A percentile compares a stretch with the other conserved stretches of the same genome.
phyloP scores from a whole-genome alignment of 2,888 invertebrate species.

The Ophioninae sp. region DNA sequence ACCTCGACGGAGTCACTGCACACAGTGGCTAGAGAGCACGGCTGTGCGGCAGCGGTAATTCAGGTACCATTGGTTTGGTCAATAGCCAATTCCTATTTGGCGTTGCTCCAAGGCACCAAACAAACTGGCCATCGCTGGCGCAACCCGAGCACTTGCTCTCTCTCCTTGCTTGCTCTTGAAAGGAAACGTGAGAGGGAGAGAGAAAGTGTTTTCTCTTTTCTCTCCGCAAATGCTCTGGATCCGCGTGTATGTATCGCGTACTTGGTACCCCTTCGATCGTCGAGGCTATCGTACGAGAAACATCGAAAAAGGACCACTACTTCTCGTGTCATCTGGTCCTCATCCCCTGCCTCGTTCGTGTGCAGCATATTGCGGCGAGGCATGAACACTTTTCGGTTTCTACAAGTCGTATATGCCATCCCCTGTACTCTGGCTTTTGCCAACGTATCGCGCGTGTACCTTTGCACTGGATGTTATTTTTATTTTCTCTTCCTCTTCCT shows the following conservation, averaged over 20 bases:
- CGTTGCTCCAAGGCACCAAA: conserved; percentile 76
- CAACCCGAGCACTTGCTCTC: conserved; percentile 37
- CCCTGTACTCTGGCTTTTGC: neutral
- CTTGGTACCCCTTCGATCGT: conserved; percentile 17
- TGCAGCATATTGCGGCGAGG: conserved; percentile 43
- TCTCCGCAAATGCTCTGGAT: conserved; percentile 11
- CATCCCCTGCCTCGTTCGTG: conserved; percentile 24
- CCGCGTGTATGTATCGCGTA: neutral
- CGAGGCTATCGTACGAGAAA: conserved; percentile 19
- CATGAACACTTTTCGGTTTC: conserved; percentile 26
- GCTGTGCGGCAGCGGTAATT: conserved; percentile 72
- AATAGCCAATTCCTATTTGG: conserved; percentile 81
- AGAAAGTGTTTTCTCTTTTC: conserved; percentile 26
- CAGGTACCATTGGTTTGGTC: conserved; percentile 79
- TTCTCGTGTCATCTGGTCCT: conserved; percentile 42
- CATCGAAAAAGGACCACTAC: conserved; percentile 35
- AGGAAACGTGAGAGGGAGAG: conserved; percentile 22
- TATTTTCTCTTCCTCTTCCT: neutral
- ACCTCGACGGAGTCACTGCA: conserved; percentile 21
- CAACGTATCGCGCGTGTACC: neutral
- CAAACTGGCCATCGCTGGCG: conserved; percentile 68
- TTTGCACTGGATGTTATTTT: conserved; percentile 4
- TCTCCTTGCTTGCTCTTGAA: conserved; percentile 38
- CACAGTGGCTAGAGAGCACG: conserved; percentile 66
- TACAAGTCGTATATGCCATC: neutral